phyloP scores from a whole-genome alignment of 2,888 invertebrate species.

The Erebia palarica region DNA sequence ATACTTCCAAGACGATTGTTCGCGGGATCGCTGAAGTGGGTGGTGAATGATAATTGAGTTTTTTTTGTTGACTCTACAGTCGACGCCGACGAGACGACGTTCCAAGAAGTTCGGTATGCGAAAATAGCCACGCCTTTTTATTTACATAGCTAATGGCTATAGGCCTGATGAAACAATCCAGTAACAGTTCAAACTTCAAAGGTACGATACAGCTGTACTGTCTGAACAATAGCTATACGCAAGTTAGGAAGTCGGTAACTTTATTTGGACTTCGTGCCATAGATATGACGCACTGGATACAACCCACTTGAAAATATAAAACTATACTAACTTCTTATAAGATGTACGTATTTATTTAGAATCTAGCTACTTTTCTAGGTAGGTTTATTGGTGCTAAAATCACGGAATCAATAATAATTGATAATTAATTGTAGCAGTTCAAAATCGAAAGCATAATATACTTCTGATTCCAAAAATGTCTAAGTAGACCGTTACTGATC shows the following conservation, averaged over 20 bases:
- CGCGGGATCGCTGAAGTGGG: constrained; percentile 29
- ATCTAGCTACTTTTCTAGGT: too few relatives aligned
- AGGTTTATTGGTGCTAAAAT: too few relatives aligned
- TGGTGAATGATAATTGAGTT: constrained; percentile 35
- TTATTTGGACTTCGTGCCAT: neutral
- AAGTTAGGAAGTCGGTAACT: neutral
- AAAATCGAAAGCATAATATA: neutral
- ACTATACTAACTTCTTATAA: neutral
- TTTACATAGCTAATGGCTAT: constrained; percentile 13
- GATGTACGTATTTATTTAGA: neutral
- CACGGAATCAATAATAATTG: too few relatives aligned
- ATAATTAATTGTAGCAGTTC: too few relatives aligned
- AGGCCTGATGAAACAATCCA: neutral
- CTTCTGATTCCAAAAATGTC: too few relatives aligned
- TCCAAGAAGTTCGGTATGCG: constrained; percentile 37
- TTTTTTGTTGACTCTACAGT: constrained; percentile 29
- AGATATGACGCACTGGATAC: neutral
- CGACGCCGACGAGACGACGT: constrained; percentile 21
- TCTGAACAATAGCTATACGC: neutral
- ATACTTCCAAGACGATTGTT: constrained; percentile 33
- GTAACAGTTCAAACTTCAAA: neutral
- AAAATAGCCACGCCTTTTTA: constrained; percentile 26
- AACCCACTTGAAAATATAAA: neutral
- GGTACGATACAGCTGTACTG: neutral
- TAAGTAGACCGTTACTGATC: too few relatives aligned